Evolutionary conservation across 2,113 vertebrate species (phyloP), one percentile per base, ranked within the genome.

Genomic region (Salvelinus alpinus): DNA sequence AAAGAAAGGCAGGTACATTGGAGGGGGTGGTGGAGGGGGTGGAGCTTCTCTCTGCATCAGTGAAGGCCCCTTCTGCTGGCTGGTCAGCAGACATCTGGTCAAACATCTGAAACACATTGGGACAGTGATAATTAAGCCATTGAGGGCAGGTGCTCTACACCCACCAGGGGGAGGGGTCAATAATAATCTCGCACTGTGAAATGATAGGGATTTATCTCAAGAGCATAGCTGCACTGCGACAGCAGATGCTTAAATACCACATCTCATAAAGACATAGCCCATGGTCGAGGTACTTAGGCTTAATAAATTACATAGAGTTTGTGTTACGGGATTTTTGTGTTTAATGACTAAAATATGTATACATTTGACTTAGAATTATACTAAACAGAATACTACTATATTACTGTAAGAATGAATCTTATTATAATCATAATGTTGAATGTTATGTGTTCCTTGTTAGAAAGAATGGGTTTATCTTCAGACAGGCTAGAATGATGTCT

Each of bases 1-100:
- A 13, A 65, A 25, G 29, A 18, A 31, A 20, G 66, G 5, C 29
- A 18, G 29, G 75, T 94, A 99, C 97, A 22, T 91, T 97, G 72
- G 96, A 97, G 77, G 96, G 95, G 14, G 96, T 95, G 0, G 94
- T 95, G 79, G 95, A 96, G 13, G 96, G 95, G 5, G 94, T 91
- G 0, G 96, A 95, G 85, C 91, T 97, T 12, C 96, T 94, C 84
- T 98, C 97, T 64, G 91, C 84, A 0, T 98, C 96, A 0, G 83
- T 90, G 76, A 95, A 96, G 18, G 91, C 47, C 0, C 93, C 93
- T 34, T 96, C 95, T 51, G 90, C 91, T 47, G 96, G 93, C 76
- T 93, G 92, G 76, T 97, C 51, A 54, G 51, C 96, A 1, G 95
- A 95, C 82, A 96, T 95, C 97, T 99, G 87, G 77, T 97, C 96